Evolutionary conservation across 2,797 vertebrate species (phyloP).

Genomic region (Scolopax rusticola): DNA sequence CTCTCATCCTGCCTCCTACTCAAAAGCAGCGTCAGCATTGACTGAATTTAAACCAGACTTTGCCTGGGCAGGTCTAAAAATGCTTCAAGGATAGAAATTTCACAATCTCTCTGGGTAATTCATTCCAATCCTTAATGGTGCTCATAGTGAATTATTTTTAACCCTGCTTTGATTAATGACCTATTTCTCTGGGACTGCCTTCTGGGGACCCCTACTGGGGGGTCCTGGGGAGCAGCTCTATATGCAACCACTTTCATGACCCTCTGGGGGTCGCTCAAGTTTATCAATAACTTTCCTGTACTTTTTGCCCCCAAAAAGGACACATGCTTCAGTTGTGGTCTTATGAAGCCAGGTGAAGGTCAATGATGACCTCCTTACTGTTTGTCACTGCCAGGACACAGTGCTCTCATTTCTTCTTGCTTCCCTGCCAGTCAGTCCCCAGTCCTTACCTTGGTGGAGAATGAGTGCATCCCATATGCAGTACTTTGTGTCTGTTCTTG

Average conservation of each 20-base stretch:
- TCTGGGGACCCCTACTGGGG: not conserved
- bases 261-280: not conserved
- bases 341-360: not conserved
- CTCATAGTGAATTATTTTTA: not conserved
- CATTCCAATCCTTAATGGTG: not conserved
- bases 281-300: not conserved
- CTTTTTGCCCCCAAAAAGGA: not conserved
- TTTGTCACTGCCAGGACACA: not conserved
- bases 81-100: not conserved
- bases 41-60: not conserved
- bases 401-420: not conserved
- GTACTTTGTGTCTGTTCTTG: not conserved
- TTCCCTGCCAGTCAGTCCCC: not conserved
- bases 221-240: not conserved
- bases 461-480: not conserved
- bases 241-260: not conserved
- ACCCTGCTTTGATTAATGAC: rapidly evolving
- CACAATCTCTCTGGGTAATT: not conserved
- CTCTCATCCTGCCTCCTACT: not conserved
- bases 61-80: not conserved
- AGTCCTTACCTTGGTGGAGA: not conserved
- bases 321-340: not conserved
- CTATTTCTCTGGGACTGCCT: not conserved
- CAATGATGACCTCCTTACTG: no score
- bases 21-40: not conserved